Conservation (phyloP, 2,888 invertebrate species). For the Eupithecia centaureata region DNA sequence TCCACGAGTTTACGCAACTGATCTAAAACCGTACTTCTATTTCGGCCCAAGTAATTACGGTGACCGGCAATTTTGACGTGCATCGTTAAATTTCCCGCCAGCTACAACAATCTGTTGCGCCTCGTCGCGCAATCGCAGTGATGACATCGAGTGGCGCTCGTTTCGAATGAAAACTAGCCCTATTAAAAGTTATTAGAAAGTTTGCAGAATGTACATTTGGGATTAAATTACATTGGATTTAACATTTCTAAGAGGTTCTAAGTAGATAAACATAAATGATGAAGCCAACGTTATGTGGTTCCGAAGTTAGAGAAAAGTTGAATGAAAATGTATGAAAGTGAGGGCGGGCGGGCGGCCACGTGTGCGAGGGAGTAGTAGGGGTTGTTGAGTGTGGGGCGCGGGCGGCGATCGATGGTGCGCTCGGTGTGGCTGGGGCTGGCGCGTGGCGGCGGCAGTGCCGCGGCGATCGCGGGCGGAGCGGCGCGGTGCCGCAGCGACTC, state of each 20-base stretch:
- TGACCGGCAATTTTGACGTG: conserved; percentile 63
- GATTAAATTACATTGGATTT: too few species aligned
- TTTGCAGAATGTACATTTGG: background rate
- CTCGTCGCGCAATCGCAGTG: conserved; percentile 67
- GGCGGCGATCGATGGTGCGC: conserved; percentile 67
- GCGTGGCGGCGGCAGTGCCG: conserved; percentile 73
- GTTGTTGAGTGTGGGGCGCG: conserved; percentile 56
- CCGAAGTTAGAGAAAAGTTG: conserved; percentile 27
- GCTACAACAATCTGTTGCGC: conserved; percentile 78
- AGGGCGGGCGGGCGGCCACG: conserved; percentile 57
- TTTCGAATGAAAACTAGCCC: conserved; percentile 52
- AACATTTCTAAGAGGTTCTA: background rate
- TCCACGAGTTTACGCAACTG: conserved; percentile 66
- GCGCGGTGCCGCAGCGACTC: conserved; percentile 73
- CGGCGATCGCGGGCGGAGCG: conserved; percentile 79
- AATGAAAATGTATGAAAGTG: conserved; percentile 15
- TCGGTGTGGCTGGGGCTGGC: conserved; percentile 41
- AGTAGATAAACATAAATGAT: background rate
- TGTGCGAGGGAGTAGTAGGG: conserved; percentile 46
- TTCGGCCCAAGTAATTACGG: conserved; percentile 67
- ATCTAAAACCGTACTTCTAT: conserved; percentile 71
- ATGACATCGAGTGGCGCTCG: conserved; percentile 49
- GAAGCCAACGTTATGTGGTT: background rate
- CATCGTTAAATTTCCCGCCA: conserved; percentile 74
- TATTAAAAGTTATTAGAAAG: background rate